Conservation (phyloP, 2,888 invertebrate species). For the Augiades crinisus region DNA sequence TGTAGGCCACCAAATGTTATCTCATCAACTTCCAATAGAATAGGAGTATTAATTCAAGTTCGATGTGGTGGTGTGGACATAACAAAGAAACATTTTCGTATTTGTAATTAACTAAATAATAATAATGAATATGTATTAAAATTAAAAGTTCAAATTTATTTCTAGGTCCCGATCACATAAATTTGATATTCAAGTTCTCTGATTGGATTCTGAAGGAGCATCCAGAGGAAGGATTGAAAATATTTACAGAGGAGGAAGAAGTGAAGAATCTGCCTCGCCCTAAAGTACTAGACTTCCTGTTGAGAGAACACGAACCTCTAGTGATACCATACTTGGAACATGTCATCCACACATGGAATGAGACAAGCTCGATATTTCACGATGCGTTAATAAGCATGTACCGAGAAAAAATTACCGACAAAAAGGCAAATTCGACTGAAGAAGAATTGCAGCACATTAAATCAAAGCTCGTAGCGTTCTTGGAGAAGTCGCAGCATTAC, state of each 20-base stretch:
- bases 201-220: conserved; percentile 94
- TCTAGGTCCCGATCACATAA: conserved; percentile 87
- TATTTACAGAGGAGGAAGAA: conserved; percentile 94
- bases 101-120: too few species aligned
- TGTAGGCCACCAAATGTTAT: too few species aligned
- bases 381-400: conserved; percentile 95
- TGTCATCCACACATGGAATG: conserved; percentile 94
- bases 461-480: conserved; percentile 86
- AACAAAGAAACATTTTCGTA: too few species aligned
- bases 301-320: conserved; percentile 89
- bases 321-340: conserved; percentile 98
- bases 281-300: conserved; percentile 92
- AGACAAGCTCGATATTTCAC: conserved; percentile 92
- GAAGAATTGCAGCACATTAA: conserved; percentile 66
- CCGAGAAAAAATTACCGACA: conserved; percentile 85
- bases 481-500: conserved; percentile 90
- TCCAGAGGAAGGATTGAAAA: conserved; percentile 93
- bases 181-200: conserved; percentile 96
- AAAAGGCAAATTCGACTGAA: conserved; percentile 55
- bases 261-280: conserved; percentile 94
- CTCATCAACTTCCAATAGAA: too few species aligned
- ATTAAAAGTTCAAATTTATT: too few species aligned
- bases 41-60: too few species aligned
- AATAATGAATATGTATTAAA: too few species aligned
- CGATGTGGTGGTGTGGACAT: too few species aligned